Conservation (phyloP, 2,888 invertebrate species). For the Celastrina argiolus region DNA sequence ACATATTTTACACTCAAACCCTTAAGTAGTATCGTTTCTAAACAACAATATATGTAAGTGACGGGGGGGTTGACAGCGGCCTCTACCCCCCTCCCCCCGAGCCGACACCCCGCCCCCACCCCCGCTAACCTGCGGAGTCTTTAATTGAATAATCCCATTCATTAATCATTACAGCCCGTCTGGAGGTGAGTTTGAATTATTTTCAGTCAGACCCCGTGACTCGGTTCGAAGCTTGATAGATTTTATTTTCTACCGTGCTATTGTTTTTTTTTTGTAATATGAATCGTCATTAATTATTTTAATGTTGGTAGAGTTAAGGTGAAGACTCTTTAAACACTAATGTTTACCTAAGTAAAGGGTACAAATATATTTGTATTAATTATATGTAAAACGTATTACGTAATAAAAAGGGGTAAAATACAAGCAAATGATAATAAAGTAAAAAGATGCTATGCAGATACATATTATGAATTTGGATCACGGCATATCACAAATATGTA, state of each 20-base stretch:
- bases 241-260: conserved; percentile 26
- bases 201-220: conserved; percentile 50
- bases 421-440: no score
- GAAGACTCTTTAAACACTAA: no score
- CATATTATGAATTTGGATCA: no score
- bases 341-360: no score
- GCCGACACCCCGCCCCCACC: conserved; percentile 34
- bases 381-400: no score
- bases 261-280: conserved; percentile 23
- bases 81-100: conserved; percentile 23
- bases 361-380: no score
- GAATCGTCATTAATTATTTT: conserved; percentile 9
- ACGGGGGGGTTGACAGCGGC: conserved; percentile 9
- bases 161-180: conserved; percentile 73
- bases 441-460: no score
- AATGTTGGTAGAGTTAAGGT: background rate
- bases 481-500: no score
- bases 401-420: no score
- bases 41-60: conserved; percentile 20
- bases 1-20: conserved; percentile 6
- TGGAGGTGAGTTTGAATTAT: conserved; percentile 71
- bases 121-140: conserved; percentile 66
- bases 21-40: conserved; percentile 12
- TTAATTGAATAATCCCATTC: conserved; percentile 78
- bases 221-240: conserved; percentile 34